Evolutionary conservation across 1,140 invertebrate genomes (phyloP).

Genomic region (Globodera ellingtonae): DNA sequence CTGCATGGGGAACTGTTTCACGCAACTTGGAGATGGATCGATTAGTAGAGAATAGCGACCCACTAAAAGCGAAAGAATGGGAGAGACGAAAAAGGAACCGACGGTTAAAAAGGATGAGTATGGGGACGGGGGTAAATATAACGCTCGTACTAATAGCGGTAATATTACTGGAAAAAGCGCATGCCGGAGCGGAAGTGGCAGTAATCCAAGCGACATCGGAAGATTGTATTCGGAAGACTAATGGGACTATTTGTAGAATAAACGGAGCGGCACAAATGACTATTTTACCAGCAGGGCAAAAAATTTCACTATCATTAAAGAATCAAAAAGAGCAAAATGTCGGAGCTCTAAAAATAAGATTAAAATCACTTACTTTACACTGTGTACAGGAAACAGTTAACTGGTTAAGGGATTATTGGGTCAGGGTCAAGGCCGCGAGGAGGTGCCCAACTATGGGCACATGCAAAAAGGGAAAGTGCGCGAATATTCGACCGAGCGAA

Average conservation of each 20-base stretch:
- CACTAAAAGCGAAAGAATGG: not conserved
- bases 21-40: not conserved
- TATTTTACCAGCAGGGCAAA: not conserved
- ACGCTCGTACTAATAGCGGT: not conserved
- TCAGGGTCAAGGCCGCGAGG: not conserved
- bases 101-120: not conserved
- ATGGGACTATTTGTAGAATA: not conserved
- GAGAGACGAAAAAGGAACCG: not conserved
- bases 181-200: not conserved
- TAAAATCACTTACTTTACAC: not conserved
- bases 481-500: not conserved
- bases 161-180: not conserved
- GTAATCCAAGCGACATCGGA: not conserved
- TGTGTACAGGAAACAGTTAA: not conserved
- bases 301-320: not conserved
- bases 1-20: not conserved
- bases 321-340: not conserved
- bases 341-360: not conserved
- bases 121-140: not conserved
- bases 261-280: not conserved
- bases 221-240: not conserved
- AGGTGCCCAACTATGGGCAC: not conserved
- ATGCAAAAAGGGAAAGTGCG: not conserved
- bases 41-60: not conserved
- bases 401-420: not conserved